A percentile compares a stretch with the other conserved stretches of the same genome.
Evolutionary conservation across 2,888 invertebrate species (phyloP).

Genomic region (Micoletzkya japonica): DNA sequence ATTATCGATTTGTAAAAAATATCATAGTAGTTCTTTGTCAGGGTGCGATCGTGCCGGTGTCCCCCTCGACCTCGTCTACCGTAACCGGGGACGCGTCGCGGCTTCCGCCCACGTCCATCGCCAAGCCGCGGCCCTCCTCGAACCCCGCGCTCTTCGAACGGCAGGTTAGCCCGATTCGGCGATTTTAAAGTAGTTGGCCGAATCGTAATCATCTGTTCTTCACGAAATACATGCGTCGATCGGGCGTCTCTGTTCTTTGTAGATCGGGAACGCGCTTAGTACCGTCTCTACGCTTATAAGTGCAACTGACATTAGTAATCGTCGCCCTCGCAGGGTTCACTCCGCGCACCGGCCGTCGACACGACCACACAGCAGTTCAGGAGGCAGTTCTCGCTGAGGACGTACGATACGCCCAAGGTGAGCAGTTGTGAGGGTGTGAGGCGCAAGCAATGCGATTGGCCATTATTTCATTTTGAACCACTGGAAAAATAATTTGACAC

Average conservation of each 20-base stretch:
- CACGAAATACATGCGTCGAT: no score
- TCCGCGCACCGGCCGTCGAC: slow-evolving; percentile 47
- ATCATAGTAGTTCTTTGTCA: slow-evolving; percentile 5
- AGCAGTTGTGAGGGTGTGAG: no score
- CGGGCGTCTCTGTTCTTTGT: no score
- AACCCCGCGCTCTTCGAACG: slow-evolving; percentile 90
- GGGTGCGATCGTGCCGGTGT: slow-evolving; percentile 15
- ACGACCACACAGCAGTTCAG: slow-evolving; percentile 42
- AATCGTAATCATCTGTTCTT: no score
- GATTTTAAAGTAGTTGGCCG: no score
- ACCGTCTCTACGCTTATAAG: no score
- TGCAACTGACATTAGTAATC: no score
- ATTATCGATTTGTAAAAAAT: no score
- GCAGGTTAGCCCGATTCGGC: slow-evolving; percentile 88
- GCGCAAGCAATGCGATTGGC: no score
- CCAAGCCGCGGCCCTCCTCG: slow-evolving; percentile 92
- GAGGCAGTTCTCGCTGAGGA: slow-evolving; percentile 65
- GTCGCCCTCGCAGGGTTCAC: slow-evolving; percentile 55
- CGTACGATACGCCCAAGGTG: slow-evolving; percentile 34
- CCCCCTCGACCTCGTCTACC: slow-evolving; percentile 12
- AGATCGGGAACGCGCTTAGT: no score
- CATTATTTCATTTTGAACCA: no score
- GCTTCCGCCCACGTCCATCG: slow-evolving; percentile 36
- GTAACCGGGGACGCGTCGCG: slow-evolving; percentile 21
- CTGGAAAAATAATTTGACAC: no score